Percentiles rank a stretch among this genome's conserved stretches.
Conservation (phyloP, 2,888 invertebrate genomes). For the Camptogramma bilineatum region DNA sequence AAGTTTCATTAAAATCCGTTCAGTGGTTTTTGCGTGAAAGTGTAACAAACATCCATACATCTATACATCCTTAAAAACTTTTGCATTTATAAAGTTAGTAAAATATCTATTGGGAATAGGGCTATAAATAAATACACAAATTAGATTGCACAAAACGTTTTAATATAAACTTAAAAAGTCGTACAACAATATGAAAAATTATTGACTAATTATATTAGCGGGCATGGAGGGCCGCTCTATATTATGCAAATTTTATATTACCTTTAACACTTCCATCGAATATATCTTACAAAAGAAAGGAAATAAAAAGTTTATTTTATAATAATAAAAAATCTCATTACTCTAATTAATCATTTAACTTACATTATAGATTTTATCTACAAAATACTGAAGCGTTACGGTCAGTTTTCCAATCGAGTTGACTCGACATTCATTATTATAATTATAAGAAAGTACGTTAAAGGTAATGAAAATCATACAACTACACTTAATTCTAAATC, state of each 20-base stretch:
- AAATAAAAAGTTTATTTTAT: conserved; percentile 81
- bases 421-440: conserved; percentile 70
- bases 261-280: conserved; percentile 86
- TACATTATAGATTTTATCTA: conserved; percentile 85
- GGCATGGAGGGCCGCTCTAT: conserved; percentile 89
- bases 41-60: too few species aligned
- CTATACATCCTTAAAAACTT: too few species aligned
- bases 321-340: conserved; percentile 84
- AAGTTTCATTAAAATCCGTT: too few species aligned
- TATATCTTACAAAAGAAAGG: conserved; percentile 86
- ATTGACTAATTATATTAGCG: conserved; percentile 91
- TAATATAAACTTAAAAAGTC: conserved; percentile 95
- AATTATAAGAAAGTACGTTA: conserved; percentile 79
- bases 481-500: conserved; percentile 84
- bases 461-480: conserved; percentile 79
- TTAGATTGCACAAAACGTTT: conserved; percentile 92
- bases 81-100: background rate
- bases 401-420: conserved; percentile 81
- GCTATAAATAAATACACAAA: conserved; percentile 59
- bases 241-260: conserved; percentile 88
- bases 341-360: conserved; percentile 81
- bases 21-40: too few species aligned
- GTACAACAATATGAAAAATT: conserved; percentile 95
- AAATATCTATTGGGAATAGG: conserved; percentile 9
- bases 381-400: conserved; percentile 82